Conservation (phyloP, 1,140 invertebrate genomes). For the Arion vulgaris region DNA sequence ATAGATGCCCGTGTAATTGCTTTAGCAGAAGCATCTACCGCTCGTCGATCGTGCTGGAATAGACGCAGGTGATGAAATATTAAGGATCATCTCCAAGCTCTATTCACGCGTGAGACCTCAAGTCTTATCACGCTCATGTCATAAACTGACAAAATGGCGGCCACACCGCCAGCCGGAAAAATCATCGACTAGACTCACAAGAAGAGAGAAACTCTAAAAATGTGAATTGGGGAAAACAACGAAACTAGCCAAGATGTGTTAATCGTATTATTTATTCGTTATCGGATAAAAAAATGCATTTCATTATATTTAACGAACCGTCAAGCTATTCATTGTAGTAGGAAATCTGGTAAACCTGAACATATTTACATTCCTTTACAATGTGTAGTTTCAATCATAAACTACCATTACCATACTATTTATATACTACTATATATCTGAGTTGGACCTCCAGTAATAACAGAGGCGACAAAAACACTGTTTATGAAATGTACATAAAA, state of each 20-base stretch:
- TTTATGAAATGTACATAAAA: too few relatives aligned
- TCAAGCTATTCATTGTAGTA: too few relatives aligned
- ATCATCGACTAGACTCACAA: neutral
- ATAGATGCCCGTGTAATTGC: neutral
- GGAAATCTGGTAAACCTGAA: too few relatives aligned
- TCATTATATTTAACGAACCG: too few relatives aligned
- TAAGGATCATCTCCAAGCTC: slow-evolving; percentile 7
- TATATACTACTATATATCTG: too few relatives aligned
- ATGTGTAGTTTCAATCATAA: too few relatives aligned
- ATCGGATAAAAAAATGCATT: too few relatives aligned
- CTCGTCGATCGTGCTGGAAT: slow-evolving; percentile 7
- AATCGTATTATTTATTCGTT: neutral
- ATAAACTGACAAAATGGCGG: slow-evolving; percentile 1
- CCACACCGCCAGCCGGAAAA: neutral
- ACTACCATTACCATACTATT: too few relatives aligned
- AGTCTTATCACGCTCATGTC: slow-evolving; percentile 9
- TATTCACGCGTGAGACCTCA: neutral
- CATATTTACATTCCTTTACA: too few relatives aligned
- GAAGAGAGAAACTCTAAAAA: neutral
- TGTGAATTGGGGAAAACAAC: neutral
- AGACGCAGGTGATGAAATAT: slow-evolving; percentile 16
- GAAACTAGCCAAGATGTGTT: neutral
- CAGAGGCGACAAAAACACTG: too few relatives aligned
- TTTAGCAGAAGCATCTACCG: slow-evolving; percentile 9
- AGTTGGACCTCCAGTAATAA: too few relatives aligned